Evolutionary conservation across 2,113 vertebrate genomes (phyloP).

Genomic region (Aegotheles bennettii): DNA sequence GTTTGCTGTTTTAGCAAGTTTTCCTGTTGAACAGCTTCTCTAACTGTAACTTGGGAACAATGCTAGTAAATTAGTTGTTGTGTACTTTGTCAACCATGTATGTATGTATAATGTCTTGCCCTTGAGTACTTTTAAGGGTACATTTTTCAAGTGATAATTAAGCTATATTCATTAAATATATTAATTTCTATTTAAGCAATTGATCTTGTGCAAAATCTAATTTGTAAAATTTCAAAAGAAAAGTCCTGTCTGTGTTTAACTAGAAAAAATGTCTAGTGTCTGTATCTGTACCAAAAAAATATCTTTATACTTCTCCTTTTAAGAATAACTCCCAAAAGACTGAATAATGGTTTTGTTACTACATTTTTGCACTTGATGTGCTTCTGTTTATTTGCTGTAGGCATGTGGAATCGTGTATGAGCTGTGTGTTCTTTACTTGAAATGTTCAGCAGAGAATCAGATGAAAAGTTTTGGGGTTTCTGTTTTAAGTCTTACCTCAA

Average conservation of each 20-base stretch:
- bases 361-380: background rate
- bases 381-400: background rate
- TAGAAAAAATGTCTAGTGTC: background rate
- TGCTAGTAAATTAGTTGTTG: background rate
- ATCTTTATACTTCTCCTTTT: background rate
- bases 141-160: background rate
- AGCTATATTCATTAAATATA: background rate
- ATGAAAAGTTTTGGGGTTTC: background rate
- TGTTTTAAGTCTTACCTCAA: background rate
- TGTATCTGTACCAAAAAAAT: background rate
- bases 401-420: background rate
- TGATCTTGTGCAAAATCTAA: background rate
- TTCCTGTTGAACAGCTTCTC: background rate
- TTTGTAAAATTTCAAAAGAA: background rate
- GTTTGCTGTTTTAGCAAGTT: constrained; percentile 46
- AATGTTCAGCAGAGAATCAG: constrained; percentile 40
- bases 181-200: background rate
- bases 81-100: background rate
- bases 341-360: constrained; percentile 61
- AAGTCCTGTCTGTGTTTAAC: background rate
- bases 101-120: background rate
- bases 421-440: background rate
- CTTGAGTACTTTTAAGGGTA: background rate
- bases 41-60: constrained; percentile 1
- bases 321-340: constrained; percentile 24